Percentiles rank a stretch among this genome's conserved stretches.
These are phyloP conservation scores for Meteorus sp. DNA, from an alignment of 1,140 invertebrate genomes.

Conservation along the genomic window DNA sequence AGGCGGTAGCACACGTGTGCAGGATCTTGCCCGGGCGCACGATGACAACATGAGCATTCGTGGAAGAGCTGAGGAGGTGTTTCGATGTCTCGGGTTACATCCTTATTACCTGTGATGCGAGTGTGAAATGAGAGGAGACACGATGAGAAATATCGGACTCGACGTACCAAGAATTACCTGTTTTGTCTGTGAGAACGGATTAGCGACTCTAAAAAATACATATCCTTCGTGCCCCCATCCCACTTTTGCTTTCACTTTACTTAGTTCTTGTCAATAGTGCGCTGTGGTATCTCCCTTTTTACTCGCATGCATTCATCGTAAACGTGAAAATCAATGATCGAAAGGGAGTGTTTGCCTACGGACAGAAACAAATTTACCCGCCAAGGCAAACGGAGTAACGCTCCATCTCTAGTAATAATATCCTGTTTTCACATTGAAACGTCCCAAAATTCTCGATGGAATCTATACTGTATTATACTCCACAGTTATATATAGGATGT, in stretches of 20 bases:
- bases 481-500: too few species aligned
- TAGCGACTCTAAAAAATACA: conserved; percentile 35
- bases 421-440: too few species aligned
- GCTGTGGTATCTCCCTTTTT: conserved; percentile 46
- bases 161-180: conserved; percentile 52
- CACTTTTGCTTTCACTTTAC: background rate
- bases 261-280: too few species aligned
- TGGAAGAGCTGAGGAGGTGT: conserved; percentile 25
- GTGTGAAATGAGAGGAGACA: conserved; percentile 27
- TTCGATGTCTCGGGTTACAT: conserved; percentile 50
- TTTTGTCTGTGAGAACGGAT: conserved; percentile 58
- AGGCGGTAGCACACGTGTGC: background rate
- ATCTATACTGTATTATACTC: too few species aligned
- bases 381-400: too few species aligned
- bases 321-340: too few species aligned
- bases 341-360: too few species aligned
- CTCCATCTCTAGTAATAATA: too few species aligned
- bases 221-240: background rate
- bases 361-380: too few species aligned
- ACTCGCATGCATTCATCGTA: conserved; percentile 36
- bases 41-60: conserved; percentile 28
- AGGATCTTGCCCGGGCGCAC: too few species aligned
- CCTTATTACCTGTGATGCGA: conserved; percentile 46
- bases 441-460: too few species aligned
- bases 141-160: conserved; percentile 50